Percentiles rank a stretch among this genome's conserved stretches.
phyloP scores from a whole-genome alignment of 2,113 vertebrate genomes.

The Petaurus breviceps region DNA sequence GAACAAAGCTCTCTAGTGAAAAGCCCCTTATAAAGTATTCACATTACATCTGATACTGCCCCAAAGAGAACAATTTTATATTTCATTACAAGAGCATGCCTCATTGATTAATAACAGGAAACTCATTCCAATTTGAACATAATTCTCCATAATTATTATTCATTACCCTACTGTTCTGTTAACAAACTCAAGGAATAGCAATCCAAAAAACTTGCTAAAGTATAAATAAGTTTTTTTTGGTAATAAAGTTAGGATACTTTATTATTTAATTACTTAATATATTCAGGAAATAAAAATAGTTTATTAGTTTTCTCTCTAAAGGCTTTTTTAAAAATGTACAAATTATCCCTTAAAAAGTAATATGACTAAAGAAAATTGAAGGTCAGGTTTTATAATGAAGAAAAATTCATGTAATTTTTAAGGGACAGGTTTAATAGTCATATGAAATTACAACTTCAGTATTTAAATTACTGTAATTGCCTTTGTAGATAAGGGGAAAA shows the following conservation, averaged over 20 bases:
- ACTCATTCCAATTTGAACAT: neutral
- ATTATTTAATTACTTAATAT: neutral
- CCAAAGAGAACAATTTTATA: neutral
- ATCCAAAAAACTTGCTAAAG: neutral
- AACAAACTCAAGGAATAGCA: neutral
- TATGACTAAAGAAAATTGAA: neutral
- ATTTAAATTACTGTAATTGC: neutral
- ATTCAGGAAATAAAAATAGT: neutral
- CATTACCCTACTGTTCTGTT: neutral
- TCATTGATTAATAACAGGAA: constrained; percentile 10
- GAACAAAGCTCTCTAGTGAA: neutral
- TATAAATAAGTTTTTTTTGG: neutral
- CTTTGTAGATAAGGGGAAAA: neutral
- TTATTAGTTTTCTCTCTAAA: neutral
- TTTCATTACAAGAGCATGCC: neutral
- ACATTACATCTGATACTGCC: neutral
- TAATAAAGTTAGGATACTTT: neutral
- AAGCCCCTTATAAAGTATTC: neutral
- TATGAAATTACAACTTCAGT: neutral
- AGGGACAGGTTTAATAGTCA: neutral
- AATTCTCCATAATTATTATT: neutral
- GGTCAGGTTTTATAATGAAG: neutral
- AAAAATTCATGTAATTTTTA: neutral
- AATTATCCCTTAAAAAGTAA: neutral
- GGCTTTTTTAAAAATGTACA: neutral